Evolutionary conservation across 1,140 invertebrate genomes (phyloP), one percentile per base, ranked within the genome.

Genomic region (Eriocheir sinensis): DNA sequence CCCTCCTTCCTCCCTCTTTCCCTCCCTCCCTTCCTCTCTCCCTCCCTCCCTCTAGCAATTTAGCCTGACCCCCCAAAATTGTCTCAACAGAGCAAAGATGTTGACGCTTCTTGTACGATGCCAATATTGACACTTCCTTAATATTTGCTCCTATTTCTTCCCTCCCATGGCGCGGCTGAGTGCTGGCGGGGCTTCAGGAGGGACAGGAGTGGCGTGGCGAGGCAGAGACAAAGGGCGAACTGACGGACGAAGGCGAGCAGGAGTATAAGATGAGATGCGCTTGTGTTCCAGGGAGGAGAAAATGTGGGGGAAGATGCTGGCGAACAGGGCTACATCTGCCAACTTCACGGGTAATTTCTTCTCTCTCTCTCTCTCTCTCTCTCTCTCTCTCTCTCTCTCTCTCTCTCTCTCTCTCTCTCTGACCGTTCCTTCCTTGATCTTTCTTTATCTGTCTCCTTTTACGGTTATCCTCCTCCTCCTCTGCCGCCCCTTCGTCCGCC

Each of bases 301-400:
- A 53, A 36, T 36, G 32, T 72, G 89, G 9, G 48, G 53, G 32
- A 90, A 90, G 91, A 92, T 81, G 91, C 60, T 80, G 91, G 9
- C 27, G 15, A 34, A 12, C 17, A 80, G 21, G 91, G n/a, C 17
- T n/a, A 81, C 80, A 92, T 81, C 91, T 83, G 60, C 79, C 91
- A 92, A 81, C 91, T 92, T 92, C 30, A 92, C 60, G 91, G 79
- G 80, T 83, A 92, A 83, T 83, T 81, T 81, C n/a, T 72, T 40
- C 41, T 38, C 83, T 38, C 44, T 72, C 83, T 91, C 89, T 60
- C 44, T 72, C 48, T 27, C 89, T 91, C 34, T 27, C 53, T 91
- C n/a, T 72, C 83, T 40, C 41, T 38, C 83, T 38, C 44, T 72
- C 83, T 91, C 89, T 60, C 44, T 72, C 48, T 27, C 89, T 91